phyloP scores from a whole-genome alignment of 2,113 vertebrate genomes.

The Triplophysa siluroides region DNA sequence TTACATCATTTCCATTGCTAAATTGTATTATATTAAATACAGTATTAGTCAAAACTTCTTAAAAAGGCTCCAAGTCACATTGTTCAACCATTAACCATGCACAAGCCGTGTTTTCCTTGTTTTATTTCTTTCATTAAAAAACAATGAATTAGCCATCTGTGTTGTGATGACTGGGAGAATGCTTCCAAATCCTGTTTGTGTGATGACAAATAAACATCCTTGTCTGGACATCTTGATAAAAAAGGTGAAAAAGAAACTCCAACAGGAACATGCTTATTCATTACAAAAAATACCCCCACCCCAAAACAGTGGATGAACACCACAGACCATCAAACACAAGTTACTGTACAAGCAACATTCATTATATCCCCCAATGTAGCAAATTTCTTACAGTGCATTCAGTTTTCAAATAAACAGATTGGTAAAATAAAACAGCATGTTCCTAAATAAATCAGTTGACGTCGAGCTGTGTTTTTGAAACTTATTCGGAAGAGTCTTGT shows the following conservation, averaged over 20 bases:
- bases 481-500: slow-evolving; percentile 22
- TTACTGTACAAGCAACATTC: slow-evolving; percentile 25
- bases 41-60: no score
- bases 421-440: slow-evolving; percentile 55
- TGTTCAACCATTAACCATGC: not conserved
- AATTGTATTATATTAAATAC: no score
- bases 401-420: slow-evolving; percentile 44
- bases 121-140: not conserved
- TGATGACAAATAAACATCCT: not conserved
- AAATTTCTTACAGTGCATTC: slow-evolving; percentile 43
- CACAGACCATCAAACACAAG: slow-evolving; percentile 30
- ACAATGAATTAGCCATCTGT: not conserved
- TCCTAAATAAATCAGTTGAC: slow-evolving; percentile 25
- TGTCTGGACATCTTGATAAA: not conserved
- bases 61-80: no score
- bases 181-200: not conserved
- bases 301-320: not conserved
- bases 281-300: slow-evolving; percentile 46
- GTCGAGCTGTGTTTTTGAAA: slow-evolving; percentile 38
- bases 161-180: not conserved
- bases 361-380: slow-evolving; percentile 20
- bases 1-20: not conserved
- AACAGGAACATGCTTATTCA: slow-evolving; percentile 30
- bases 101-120: not conserved
- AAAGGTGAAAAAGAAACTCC: not conserved